A percentile compares a stretch with the other conserved stretches of the same genome.
phyloP scores from a whole-genome alignment of 2,888 invertebrate species.

The Macroteleia sp. region DNA sequence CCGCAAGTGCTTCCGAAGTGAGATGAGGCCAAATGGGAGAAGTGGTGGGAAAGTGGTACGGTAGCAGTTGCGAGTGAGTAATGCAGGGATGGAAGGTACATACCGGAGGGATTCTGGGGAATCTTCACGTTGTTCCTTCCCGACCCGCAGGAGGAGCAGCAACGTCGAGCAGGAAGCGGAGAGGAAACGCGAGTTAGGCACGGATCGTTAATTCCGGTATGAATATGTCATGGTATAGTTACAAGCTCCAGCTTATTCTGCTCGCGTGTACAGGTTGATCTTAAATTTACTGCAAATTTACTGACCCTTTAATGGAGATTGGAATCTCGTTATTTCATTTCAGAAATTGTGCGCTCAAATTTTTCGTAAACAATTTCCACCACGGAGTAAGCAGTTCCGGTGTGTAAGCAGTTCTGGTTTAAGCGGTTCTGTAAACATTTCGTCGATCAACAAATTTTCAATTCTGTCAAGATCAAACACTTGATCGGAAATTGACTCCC shows the following conservation, averaged over 20 bases:
- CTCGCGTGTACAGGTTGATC: constrained; percentile 8
- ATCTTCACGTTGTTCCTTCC: constrained; percentile 50
- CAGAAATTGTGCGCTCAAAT: constrained; percentile 70
- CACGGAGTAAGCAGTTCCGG: too few species aligned
- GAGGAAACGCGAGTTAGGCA: constrained; percentile 69
- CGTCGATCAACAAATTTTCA: too few species aligned
- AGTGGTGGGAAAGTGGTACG: constrained; percentile 32
- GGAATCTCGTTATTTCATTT: neutral
- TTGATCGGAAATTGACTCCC: too few species aligned
- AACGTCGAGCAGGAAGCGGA: constrained; percentile 49
- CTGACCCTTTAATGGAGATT: constrained; percentile 8
- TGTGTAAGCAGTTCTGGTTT: too few species aligned
- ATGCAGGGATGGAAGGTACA: constrained; percentile 48
- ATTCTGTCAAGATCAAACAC: too few species aligned
- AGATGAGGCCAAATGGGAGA: constrained; percentile 55
- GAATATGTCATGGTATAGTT: constrained; percentile 73
- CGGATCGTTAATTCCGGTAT: constrained; percentile 79
- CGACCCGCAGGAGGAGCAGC: too few species aligned
- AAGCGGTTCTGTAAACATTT: too few species aligned
- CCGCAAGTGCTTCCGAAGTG: constrained; percentile 67
- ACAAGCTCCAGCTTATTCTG: constrained; percentile 50
- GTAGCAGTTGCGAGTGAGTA: constrained; percentile 55
- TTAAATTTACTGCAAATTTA: constrained; percentile 13
- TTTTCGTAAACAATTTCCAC: constrained; percentile 1
- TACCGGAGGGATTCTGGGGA: constrained; percentile 53